Percentiles rank a stretch among this genome's conserved stretches.
phyloP scores from a whole-genome alignment of 2,888 invertebrate species.

The Polydrusus tereticollis region DNA sequence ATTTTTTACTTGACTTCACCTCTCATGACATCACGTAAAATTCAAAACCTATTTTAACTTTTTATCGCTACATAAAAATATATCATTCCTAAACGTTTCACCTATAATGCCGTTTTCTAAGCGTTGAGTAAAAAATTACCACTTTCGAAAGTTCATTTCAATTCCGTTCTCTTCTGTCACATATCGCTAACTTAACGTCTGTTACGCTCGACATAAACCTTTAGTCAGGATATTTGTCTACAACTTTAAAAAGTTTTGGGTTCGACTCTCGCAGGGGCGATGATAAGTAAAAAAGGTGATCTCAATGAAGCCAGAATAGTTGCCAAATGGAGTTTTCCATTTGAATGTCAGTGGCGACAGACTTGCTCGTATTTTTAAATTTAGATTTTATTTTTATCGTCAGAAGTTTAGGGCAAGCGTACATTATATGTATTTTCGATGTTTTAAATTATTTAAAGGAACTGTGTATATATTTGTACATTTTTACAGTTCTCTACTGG shows the following conservation, averaged over 20 bases:
- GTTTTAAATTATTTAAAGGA: neutral
- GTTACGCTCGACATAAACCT: conserved; percentile 41
- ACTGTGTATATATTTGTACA: neutral
- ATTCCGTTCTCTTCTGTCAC: conserved; percentile 36
- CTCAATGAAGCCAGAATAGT: conserved; percentile 58
- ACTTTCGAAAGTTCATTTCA: conserved; percentile 37
- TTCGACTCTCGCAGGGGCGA: conserved; percentile 51
- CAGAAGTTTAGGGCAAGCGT: neutral
- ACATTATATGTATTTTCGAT: neutral
- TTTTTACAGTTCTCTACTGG: neutral
- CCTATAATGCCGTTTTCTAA: conserved; percentile 2
- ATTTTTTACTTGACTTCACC: conserved; percentile 52
- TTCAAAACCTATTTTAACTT: neutral
- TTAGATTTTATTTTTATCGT: conserved; percentile 1
- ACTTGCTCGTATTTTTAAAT: conserved; percentile 25
- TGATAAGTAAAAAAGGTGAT: conserved; percentile 60
- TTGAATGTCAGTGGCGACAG: conserved; percentile 36
- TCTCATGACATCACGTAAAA: neutral
- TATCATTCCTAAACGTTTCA: conserved; percentile 2
- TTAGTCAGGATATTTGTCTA: conserved; percentile 43
- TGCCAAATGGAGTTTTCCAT: conserved; percentile 52
- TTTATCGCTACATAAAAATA: neutral
- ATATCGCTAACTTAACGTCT: conserved; percentile 42
- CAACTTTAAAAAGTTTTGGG: conserved; percentile 53
- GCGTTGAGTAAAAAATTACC: conserved; percentile 32